Evolutionary conservation across 1,140 invertebrate species (phyloP), one percentile per base, ranked within the genome.

Genomic region (Heliconius eleuchia): DNA sequence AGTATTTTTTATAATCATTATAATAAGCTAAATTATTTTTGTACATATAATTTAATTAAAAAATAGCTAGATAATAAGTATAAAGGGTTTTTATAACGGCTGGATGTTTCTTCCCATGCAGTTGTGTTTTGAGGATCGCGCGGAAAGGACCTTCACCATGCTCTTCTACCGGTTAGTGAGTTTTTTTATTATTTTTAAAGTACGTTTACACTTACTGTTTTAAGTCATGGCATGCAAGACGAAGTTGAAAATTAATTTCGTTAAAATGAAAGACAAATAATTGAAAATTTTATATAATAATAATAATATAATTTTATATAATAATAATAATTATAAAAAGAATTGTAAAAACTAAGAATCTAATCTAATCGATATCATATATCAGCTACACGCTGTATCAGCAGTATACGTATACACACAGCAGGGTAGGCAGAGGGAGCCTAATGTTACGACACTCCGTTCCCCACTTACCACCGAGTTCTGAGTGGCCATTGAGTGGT

Each of bases 81-180:
- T 66, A 66, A 66, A 86, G 85, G 84, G 82, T 87, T 83, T 85
- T 87, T 88, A 89, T 88, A 90, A 88, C 82, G 77, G 83, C 82
- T 84, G 83, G 84, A 82, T 84, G 79, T 73, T 57, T 74, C 76
- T 80, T 81, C 79, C 85, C 77, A 77, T 76, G 75, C 74, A 78
- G 80, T 78, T 83, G 85, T 88, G 77, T 80, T 83, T 78, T 71
- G 82, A 80, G 79, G 83, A 77, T 73, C 80, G 78, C 83, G 84
- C 82, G 80, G 79, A 79, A 76, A 77, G 84, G 73, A 80, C 71
- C 80, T 73, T 73, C 79, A 82, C 76, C 72, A 91, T 91, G 89
- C 60, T 66, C 60, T 30, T 66, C 60, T 88, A 91, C 85, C 86
- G 88, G 88, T 91, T 84, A 91, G 89, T 91, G 75, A 60, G 74